Base-by-base conservation (phyloP, 2,888 invertebrate species). In the Lomographa bimaculata region DNA sequence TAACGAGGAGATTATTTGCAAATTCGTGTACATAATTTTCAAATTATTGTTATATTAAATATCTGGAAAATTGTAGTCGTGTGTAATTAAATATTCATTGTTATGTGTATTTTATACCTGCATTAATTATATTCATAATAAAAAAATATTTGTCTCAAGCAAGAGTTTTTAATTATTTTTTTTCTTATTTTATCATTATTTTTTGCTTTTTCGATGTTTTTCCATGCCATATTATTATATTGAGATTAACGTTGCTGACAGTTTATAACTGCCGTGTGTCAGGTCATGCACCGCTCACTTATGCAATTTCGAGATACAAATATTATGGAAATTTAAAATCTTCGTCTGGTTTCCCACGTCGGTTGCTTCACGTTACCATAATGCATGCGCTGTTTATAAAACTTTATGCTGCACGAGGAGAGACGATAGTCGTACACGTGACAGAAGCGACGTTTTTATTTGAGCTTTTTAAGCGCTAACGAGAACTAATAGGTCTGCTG, bases 271-370 rank as follows among this genome's bases (percentile, higher is more conserved):
- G 3, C 41, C 7, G 54, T 56, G 27, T 58, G 55, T 57, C 46
- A 39, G 41, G 29, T 32, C 27, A 28, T 20, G 25, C 23, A 35
- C 54, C 57, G 56, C 53, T 69, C 61, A 57, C 59, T 77, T 75
- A 59, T 64, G 67, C 65, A 78, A 80, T 69, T 60, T 60, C 17
- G 63, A 65, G 75, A 76, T 79, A 80, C 78, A 79, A 79, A 82
- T 83, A 80, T 79, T 79, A 79, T 73, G 76, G 74, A 81, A 68
- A 83, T 80, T 76, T 81, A 54, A 75, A 79, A 81, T 62, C 51
- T 60, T 72, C 71, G 57, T 53, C 53, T 56, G 49, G 64, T 70
- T 80, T 85, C 83, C 80, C 82, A 84, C 81, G 81, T 75, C 64
- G 54, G 52, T 76, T 78, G 74, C 67, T 53, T 66, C 74, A 74